Conservation (phyloP, 2,113 vertebrate genomes). For the Dipodomys spectabilis region DNA sequence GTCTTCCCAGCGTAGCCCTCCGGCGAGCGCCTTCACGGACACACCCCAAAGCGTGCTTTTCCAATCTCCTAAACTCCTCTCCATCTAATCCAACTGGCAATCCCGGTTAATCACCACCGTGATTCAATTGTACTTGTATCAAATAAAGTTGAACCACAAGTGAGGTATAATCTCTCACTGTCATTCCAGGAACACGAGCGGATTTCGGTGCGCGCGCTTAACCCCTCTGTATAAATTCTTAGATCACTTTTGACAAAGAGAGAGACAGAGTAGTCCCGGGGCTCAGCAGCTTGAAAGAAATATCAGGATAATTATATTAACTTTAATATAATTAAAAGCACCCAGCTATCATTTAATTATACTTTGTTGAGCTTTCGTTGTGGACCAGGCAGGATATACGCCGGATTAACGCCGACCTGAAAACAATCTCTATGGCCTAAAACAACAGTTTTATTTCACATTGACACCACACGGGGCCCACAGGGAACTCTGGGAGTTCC, state of each 20-base stretch:
- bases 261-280: background rate
- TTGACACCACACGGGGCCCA: background rate
- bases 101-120: too few relatives aligned
- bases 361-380: constrained; percentile 32
- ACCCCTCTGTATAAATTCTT: background rate
- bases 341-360: constrained; percentile 42
- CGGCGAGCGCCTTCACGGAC: background rate
- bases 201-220: background rate
- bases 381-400: background rate
- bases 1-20: background rate
- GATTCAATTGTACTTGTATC: background rate
- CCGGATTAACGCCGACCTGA: background rate
- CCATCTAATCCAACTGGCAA: background rate
- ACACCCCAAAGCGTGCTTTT: background rate
- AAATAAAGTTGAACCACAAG: background rate
- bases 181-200: background rate
- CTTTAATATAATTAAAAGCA: constrained; percentile 67
- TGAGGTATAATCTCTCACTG: background rate
- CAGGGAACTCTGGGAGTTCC: background rate
- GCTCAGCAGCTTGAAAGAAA: constrained; percentile 11
- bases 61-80: background rate
- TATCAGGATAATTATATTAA: constrained; percentile 10
- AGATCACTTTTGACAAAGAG: background rate
- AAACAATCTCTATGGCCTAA: background rate
- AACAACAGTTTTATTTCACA: background rate